Evolutionary conservation across 35 echinoderm and acorn worm genomes (phyloP), one percentile per base, ranked within the genome.

Genomic region (Hemicentrotus pulcherrimus): DNA sequence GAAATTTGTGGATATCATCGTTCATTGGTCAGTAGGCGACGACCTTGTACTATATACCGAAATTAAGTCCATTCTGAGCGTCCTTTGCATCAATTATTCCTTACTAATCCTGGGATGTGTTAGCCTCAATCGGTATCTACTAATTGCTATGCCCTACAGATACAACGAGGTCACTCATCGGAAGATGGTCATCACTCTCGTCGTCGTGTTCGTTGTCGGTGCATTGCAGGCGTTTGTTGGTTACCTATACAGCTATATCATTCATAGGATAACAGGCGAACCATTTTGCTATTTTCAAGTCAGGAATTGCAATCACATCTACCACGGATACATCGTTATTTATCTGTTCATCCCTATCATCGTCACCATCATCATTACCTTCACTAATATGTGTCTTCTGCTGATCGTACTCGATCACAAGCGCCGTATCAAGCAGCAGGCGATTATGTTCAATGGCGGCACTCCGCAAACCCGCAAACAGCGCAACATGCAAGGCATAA

Each of bases 361-460:
- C 48, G 91, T 93, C 46, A 93, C 91, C 30, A 5, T 93, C 12
- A 33, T 93, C 91, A 93, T 93, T 4, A 93, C 91, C 10, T 93
- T 50, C 48, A 93, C 91, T 5, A 93, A 93, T 31, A 9, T 31
- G 13, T 31, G 48, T 32, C 48, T 93, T 31, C 48, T 93, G 46
- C 9, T 93, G 11, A 93, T 93, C 91, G 91, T 93, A 11, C n/a
- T 93, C 45, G 48, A 93, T 31, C 91, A 93, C 91, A 47, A 55
- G 22, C 46, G 48, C 14, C 46, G 48, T 4, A 48, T 93, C 30
- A 32, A 47, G 91, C 13, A 33, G 5, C 91, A 93, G 46, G 3
- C n/a, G 16, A 28, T 13, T 2, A 4, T 31, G 48, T 4, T 58
- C n/a, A 31, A 47, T n/a, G 46, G 33, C 31, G 90, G 90, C 22